A percentile compares a stretch with the other conserved stretches of the same genome.
phyloP scores from a whole-genome alignment of 1,140 invertebrate species.

The Drosophila tristis region DNA sequence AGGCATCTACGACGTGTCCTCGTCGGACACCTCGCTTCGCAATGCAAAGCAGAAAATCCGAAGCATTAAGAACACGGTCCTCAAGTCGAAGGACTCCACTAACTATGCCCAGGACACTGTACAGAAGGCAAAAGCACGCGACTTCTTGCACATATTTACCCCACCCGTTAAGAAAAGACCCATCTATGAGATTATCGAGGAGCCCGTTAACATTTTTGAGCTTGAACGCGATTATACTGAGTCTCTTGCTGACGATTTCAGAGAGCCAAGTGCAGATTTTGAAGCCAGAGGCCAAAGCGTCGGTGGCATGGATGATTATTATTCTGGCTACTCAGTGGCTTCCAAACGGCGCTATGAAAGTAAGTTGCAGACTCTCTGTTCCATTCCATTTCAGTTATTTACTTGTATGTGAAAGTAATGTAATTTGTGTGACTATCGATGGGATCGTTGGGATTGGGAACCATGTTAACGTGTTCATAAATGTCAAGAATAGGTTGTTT shows the following conservation, averaged over 20 bases:
- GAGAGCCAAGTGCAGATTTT: slow-evolving; percentile 73
- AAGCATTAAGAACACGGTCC: slow-evolving; percentile 77
- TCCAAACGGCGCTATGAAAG: slow-evolving; percentile 73
- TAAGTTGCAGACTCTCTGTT: slow-evolving; percentile 58
- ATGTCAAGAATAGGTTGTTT: neutral
- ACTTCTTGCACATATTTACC: slow-evolving; percentile 82
- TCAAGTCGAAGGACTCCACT: slow-evolving; percentile 79
- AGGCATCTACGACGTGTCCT: slow-evolving; percentile 75
- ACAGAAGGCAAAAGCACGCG: slow-evolving; percentile 80
- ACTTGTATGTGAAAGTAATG: too few relatives aligned
- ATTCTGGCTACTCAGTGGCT: slow-evolving; percentile 73
- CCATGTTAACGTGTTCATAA: neutral
- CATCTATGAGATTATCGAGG: slow-evolving; percentile 81
- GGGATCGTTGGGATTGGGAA: slow-evolving; percentile 13
- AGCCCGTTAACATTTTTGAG: slow-evolving; percentile 68
- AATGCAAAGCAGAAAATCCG: slow-evolving; percentile 83
- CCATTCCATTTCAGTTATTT: too few relatives aligned
- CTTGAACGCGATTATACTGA: slow-evolving; percentile 77
- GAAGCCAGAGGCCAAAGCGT: slow-evolving; percentile 75
- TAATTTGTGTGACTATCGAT: slow-evolving; percentile 2
- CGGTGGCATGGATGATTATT: slow-evolving; percentile 81
- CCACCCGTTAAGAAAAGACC: slow-evolving; percentile 77
- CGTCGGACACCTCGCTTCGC: slow-evolving; percentile 74
- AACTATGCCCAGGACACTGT: slow-evolving; percentile 84
- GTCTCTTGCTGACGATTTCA: slow-evolving; percentile 79